Base-by-base conservation (phyloP, 2,113 vertebrate genomes). In the Shinisaurus crocodilurus region DNA sequence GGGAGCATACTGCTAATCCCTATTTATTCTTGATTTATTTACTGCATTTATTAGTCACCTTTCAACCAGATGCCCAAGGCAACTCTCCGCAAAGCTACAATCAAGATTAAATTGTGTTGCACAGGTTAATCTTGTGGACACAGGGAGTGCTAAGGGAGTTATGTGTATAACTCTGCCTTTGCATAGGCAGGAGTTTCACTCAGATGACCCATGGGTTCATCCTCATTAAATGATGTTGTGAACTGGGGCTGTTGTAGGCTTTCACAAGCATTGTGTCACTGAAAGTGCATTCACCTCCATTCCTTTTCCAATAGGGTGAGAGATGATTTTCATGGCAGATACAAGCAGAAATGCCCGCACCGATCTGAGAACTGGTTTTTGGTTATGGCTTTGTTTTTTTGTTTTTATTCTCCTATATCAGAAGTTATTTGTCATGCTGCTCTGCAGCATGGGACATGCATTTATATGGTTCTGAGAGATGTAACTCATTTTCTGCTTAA, bases 351-450 rank as follows among this genome's bases (percentile, higher is more conserved):
- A 77, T 88, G 90, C 92, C 93, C 90, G 92, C 81, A 3, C 91
- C 86, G 88, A 87, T 94, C 91, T 89, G 92, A 91, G 87, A 83
- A 85, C 1, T 32, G 91, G n/a, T n/a, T n/a, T n/a, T n/a, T n/a
- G n/a, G n/a, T n/a, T n/a, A n/a, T n/a, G n/a, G n/a, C 90, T 92
- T 96, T 95, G 92, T 94, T 95, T 94, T 95, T 94, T 95, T 93
- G 89, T 89, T 95, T 93, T 95, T 93, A 92, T 89, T 94, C 91
- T 72, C 67, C 6, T 82, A 3, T 63, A 91, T 93, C 94, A 84
- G 90, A 90, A 90, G 91, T 20, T 91, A 92, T 96, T 96, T 95
- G 94, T 96, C 95, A 96, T 72, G 60, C 94, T 90, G 74, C 92
- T 90, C 74, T 88, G 91, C 87, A 74, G 1, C 25, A 90, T 91